phyloP scores from a whole-genome alignment of 2,888 invertebrate species.

The Nasonia oneida region DNA sequence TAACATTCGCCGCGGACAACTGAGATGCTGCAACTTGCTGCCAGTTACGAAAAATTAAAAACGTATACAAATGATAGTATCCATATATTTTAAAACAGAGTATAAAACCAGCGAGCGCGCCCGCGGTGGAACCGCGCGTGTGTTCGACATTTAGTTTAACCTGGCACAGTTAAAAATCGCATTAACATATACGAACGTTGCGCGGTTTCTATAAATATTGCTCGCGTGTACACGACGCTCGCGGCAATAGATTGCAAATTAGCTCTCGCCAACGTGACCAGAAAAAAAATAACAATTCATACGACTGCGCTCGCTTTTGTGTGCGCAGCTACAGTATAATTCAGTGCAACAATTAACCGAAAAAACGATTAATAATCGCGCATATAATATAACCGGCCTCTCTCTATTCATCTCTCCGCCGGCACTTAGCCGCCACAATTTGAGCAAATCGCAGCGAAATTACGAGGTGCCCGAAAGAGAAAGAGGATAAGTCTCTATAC shows the following conservation, averaged over 20 bases:
- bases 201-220: background rate
- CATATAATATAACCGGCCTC: too few species aligned
- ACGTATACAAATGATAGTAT: background rate
- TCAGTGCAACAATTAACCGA: background rate
- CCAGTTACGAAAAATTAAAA: background rate
- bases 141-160: constrained; percentile 15
- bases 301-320: background rate
- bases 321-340: background rate
- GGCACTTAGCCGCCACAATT: background rate
- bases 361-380: background rate
- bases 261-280: background rate
- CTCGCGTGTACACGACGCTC: background rate
- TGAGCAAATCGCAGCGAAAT: constrained; percentile 28
- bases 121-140: background rate
- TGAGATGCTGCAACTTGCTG: background rate
- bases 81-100: background rate
- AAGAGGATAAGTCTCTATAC: background rate
- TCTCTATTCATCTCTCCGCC: background rate
- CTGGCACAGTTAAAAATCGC: constrained; percentile 21
- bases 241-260: background rate
- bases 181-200: background rate
- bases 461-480: constrained; percentile 23
- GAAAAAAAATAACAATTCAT: background rate
- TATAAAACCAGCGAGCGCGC: background rate
- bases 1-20: background rate